phyloP scores from a whole-genome alignment of 2,113 vertebrate genomes.

The Hemiprocne comata region DNA sequence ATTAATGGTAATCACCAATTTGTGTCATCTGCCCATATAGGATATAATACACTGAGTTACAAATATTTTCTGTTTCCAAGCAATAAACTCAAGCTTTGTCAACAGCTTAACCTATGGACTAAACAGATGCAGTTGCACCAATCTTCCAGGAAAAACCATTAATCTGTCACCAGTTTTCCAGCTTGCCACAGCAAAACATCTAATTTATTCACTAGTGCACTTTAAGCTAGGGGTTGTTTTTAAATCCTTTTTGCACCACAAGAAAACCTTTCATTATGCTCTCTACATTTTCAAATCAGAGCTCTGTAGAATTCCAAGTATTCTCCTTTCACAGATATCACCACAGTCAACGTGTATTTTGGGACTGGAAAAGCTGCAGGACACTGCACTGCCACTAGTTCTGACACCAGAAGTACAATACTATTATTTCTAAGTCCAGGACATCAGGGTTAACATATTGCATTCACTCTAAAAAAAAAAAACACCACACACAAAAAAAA shows the following conservation, averaged over 20 bases:
- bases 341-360: not conserved
- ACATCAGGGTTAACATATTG: not conserved
- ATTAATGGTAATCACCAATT: not conserved
- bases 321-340: not conserved
- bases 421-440: not conserved
- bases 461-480: not conserved
- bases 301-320: not conserved
- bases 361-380: not conserved
- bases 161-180: not conserved
- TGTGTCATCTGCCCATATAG: not conserved
- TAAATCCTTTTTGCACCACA: not conserved
- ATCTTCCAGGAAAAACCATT: not conserved
- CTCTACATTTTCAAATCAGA: not conserved
- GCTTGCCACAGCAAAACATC: not conserved
- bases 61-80: not conserved
- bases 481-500: too few relatives aligned
- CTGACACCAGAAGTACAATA: not conserved
- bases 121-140: not conserved
- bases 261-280: not conserved
- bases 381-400: not conserved
- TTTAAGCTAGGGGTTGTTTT: not conserved
- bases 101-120: not conserved
- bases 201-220: not conserved
- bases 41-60: not conserved
- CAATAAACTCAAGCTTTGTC: not conserved